Percentiles rank a stretch among this genome's conserved stretches.
Evolutionary conservation across 2,888 invertebrate genomes (phyloP).

Genomic region (Andrena minutula): DNA sequence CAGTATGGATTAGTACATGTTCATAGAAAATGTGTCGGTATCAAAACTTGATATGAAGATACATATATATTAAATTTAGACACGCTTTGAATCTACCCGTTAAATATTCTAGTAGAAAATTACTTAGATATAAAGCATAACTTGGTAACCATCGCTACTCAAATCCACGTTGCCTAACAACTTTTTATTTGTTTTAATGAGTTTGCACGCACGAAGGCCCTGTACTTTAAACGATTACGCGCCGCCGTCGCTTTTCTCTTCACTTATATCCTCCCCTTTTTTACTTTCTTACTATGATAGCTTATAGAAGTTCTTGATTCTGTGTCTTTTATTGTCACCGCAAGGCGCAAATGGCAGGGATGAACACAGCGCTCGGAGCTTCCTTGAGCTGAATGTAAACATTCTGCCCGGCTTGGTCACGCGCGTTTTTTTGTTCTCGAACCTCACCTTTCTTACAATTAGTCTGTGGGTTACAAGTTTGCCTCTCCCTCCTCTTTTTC

Average conservation of each 20-base stretch:
- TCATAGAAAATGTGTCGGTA: no score
- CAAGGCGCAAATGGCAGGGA: constrained; percentile 5
- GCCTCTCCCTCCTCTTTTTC: constrained; percentile 37
- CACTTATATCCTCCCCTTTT: constrained; percentile 17
- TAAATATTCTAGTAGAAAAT: no score
- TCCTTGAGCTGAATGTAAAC: constrained; percentile 28
- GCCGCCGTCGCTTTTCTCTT: constrained; percentile 31
- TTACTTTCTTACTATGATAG: constrained; percentile 25
- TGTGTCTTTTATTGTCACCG: constrained; percentile 20
- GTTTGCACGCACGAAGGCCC: neutral
- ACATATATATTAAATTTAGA: no score
- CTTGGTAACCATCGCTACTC: neutral
- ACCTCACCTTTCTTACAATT: constrained; percentile 39
- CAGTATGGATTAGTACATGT: no score
- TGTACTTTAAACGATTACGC: neutral
- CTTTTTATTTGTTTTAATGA: neutral
- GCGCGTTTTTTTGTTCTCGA: constrained; percentile 34
- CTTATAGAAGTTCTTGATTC: constrained; percentile 29
- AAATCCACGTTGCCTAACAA: neutral
- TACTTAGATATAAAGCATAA: no score
- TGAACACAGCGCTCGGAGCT: constrained; percentile 23
- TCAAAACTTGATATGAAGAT: no score
- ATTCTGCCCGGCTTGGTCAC: constrained; percentile 49
- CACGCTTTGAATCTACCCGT: no score
- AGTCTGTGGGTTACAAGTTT: constrained; percentile 44